These are phyloP conservation scores for Megalonaias nervosa DNA, from an alignment of 1,140 invertebrate genomes.

Conservation along the genomic window DNA sequence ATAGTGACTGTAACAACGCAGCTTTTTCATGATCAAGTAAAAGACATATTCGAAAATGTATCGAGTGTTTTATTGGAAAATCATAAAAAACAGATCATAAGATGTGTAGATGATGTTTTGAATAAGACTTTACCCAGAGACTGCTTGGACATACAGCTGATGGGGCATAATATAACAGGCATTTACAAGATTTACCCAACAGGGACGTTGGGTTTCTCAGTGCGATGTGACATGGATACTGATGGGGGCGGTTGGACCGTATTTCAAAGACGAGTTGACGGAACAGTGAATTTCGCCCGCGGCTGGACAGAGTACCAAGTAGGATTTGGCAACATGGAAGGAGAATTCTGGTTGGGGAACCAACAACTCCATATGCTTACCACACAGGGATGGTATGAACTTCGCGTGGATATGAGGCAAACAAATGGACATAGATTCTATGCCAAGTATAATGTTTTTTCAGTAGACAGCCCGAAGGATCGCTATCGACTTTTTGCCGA, in stretches of 20 bases:
- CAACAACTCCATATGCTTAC: conserved; percentile 24
- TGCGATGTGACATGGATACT: conserved; percentile 76
- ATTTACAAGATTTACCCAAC: conserved; percentile 19
- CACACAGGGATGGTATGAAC: neutral
- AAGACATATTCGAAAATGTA: neutral
- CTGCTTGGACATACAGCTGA: neutral
- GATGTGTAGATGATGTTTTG: neutral
- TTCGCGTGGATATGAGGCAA: conserved; percentile 26
- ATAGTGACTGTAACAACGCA: too few species aligned
- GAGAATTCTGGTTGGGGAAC: conserved; percentile 71
- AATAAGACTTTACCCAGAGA: neutral
- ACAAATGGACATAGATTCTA: conserved; percentile 14
- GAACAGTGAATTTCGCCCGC: conserved; percentile 85
- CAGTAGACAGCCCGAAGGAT: conserved; percentile 3
- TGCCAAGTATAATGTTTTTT: conserved; percentile 7
- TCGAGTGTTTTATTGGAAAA: neutral
- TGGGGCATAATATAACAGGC: conserved; percentile 6
- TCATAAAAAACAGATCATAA: neutral
- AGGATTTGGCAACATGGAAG: conserved; percentile 89
- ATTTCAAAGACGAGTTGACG: conserved; percentile 84
- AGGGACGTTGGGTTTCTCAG: conserved; percentile 72
- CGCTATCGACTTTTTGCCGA: neutral
- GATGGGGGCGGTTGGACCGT: conserved; percentile 78
- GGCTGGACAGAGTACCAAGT: conserved; percentile 95
- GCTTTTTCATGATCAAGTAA: too few species aligned